Evolutionary conservation across 2,113 vertebrate species (phyloP), one percentile per base, ranked within the genome.

Genomic region (Eretmochelys imbricata): DNA sequence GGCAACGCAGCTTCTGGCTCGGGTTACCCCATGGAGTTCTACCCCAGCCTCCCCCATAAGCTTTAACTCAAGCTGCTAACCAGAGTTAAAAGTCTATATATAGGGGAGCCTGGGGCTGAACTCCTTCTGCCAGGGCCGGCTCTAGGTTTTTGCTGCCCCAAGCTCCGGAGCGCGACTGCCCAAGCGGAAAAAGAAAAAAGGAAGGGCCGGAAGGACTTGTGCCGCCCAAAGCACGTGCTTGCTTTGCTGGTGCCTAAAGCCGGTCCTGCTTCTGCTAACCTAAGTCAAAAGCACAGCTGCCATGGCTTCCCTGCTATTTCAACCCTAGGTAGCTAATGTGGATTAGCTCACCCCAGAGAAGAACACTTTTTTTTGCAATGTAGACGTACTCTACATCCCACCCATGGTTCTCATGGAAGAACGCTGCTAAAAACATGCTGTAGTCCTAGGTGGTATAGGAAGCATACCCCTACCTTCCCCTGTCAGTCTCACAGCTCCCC

Each of bases 391-490:
- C 83, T 0, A 8, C 2, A 2, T 3, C 10, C 57, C 94, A 87
- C 0, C 0, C 42, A 1, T 0, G 1, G 89, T 78, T 75, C 62
- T 78, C 1, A 0, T 80, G 42, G 54, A 42, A 22, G 51, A 14
- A 85, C n/a, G 0, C 0, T 0, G 0, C 16, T 0, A 38, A 25
- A 91, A 42, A 17, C 46, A 1, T 59, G 3, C 19, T 2, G 49
- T 80, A 87, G 46, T 65, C 82, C 22, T 42, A 22, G 27, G 59
- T 51, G 54, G 17, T 82, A 50, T 0, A 1, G 38, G 29, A 48
- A 57, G 82, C 38, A 20, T 83, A 87, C 49, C 1, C 27, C 29
- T 3, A 3, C 6, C 8, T 65, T 25, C 1, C 1, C 10, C 29
- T 22, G 0, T 84, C 65, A 90, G 86, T 76, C 69, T 82, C 87